Conservation (phyloP, 2,113 vertebrate species). For the Odobenus rosmarus region DNA sequence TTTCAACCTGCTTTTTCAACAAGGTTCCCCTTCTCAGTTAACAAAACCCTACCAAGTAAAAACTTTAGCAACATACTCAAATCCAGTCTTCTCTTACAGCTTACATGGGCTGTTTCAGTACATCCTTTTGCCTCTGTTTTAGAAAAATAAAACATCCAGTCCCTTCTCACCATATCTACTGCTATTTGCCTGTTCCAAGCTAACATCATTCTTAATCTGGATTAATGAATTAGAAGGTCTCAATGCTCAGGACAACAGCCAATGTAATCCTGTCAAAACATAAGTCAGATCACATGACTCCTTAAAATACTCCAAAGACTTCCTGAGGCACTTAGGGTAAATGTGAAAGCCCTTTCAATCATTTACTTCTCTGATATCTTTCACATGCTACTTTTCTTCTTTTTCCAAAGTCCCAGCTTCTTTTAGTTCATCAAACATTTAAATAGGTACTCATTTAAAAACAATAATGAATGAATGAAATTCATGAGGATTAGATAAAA, state of each 20-base stretch:
- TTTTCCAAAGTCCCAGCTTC: neutral
- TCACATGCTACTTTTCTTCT: neutral
- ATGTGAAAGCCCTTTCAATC: neutral
- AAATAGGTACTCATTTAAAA: neutral
- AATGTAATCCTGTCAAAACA: slow-evolving; percentile 6
- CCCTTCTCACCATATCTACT: neutral
- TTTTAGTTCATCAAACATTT: neutral
- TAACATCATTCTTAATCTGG: neutral
- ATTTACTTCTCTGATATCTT: neutral
- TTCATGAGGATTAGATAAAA: neutral
- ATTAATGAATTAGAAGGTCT: neutral
- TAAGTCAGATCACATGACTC: neutral
- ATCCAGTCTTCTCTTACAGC: neutral
- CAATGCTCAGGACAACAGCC: neutral
- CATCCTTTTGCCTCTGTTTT: neutral
- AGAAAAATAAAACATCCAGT: neutral
- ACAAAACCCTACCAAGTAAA: neutral
- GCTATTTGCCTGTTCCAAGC: neutral
- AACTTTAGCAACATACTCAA: neutral
- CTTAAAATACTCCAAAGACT: neutral
- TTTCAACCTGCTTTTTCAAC: neutral
- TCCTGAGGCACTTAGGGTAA: neutral
- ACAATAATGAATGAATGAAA: neutral
- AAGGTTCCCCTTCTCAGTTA: neutral
- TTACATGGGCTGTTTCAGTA: neutral